Evolutionary conservation across 1,140 invertebrate species (phyloP).

Genomic region (Theocolax elegans): DNA sequence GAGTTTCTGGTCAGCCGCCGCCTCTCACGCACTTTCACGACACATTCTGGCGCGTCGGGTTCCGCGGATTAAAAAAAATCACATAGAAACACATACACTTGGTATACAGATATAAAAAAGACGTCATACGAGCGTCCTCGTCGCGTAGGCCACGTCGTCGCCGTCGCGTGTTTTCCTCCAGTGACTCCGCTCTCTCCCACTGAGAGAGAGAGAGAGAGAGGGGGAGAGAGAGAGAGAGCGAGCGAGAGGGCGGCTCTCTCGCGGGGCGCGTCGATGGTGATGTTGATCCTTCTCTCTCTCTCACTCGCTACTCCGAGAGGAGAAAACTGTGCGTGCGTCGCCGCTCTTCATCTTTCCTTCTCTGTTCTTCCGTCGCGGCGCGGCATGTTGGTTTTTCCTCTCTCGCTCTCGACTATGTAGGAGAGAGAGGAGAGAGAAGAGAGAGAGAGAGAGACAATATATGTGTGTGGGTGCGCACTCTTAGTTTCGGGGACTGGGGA

Average conservation of each 20-base stretch:
- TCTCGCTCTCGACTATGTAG: no score
- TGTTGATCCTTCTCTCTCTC: conserved; percentile 21
- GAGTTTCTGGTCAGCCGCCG: conserved; percentile 17
- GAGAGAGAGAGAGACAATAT: no score
- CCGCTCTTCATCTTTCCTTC: neutral
- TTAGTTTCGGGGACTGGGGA: neutral
- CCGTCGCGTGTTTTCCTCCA: no score
- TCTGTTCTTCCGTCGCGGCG: neutral
- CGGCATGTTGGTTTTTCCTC: no score
- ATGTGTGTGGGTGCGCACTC: neutral
- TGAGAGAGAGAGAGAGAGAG: neutral
- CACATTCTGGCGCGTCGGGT: conserved; percentile 18
- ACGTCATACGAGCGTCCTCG: neutral
- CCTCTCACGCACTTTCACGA: conserved; percentile 25
- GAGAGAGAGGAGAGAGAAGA: no score
- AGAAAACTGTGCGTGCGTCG: neutral
- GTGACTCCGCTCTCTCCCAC: no score
- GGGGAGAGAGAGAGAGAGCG: neutral
- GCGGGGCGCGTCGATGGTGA: conserved; percentile 20
- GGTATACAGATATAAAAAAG: neutral
- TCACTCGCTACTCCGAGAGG: neutral
- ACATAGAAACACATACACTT: no score
- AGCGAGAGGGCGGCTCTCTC: neutral
- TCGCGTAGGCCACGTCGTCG: neutral
- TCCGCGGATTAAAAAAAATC: neutral